Percentiles rank a stretch among this genome's conserved stretches.
Evolutionary conservation across 2,888 invertebrate genomes (phyloP).

Genomic region (Bombyx huttoni): DNA sequence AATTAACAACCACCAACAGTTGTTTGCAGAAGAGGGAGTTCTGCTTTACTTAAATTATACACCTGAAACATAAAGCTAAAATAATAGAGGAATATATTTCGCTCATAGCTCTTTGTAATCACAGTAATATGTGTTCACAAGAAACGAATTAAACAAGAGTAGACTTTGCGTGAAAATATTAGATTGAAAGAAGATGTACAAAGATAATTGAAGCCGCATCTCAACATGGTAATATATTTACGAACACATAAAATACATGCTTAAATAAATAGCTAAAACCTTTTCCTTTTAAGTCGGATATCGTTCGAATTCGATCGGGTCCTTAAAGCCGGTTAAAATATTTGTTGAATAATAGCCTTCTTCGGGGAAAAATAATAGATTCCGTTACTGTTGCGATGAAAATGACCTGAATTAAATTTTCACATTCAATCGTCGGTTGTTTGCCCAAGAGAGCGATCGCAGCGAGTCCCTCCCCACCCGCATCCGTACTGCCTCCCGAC

Average conservation of each 20-base stretch:
- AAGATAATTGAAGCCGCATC: not conserved
- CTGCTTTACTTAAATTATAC: constrained; percentile 19
- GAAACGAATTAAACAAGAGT: not conserved
- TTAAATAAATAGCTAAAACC: not conserved
- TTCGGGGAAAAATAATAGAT: constrained; percentile 56
- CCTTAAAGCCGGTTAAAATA: constrained; percentile 16
- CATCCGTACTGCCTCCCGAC: constrained; percentile 9
- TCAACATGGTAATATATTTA: not conserved
- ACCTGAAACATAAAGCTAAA: not conserved
- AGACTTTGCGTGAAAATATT: not conserved
- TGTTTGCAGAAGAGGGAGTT: constrained; percentile 8
- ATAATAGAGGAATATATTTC: not conserved
- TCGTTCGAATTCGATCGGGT: not conserved
- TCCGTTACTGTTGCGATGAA: constrained; percentile 45
- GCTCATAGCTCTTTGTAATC: not conserved
- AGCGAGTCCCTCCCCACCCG: constrained; percentile 18
- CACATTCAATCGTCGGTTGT: constrained; percentile 64
- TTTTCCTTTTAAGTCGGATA: not conserved
- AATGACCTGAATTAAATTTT: constrained; percentile 68
- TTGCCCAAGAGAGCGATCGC: constrained; percentile 56
- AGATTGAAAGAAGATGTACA: not conserved
- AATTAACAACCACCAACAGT: constrained; percentile 19
- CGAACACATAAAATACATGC: not conserved
- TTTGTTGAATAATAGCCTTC: constrained; percentile 44
- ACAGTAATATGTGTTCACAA: not conserved